Conservation (phyloP, 2,797 vertebrate species). For the Syndactyla subalaris region DNA sequence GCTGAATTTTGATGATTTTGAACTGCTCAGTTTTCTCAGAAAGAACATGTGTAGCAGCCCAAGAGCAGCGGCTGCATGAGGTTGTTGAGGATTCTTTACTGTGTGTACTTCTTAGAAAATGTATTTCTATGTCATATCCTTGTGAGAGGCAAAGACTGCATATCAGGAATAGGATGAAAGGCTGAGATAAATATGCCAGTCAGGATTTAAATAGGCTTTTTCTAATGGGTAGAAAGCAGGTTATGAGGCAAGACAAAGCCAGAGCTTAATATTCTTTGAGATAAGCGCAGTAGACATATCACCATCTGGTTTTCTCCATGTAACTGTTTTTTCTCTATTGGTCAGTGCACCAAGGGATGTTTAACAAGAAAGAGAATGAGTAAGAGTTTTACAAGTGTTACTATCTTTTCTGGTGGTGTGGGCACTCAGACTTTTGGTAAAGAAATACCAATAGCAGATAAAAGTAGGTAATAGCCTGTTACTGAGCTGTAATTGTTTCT, state of each 20-base stretch:
- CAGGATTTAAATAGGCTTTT: slow-evolving; percentile 26
- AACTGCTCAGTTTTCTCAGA: not conserved
- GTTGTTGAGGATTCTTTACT: not conserved
- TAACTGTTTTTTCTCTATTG: not conserved
- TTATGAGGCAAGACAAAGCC: slow-evolving; percentile 34
- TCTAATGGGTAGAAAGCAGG: not conserved
- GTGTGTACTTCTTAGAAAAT: not conserved
- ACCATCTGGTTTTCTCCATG: not conserved
- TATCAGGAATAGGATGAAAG: not conserved
- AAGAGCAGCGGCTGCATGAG: accelerated
- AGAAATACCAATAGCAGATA: not conserved
- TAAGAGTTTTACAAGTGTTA: not conserved
- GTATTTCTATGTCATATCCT: not conserved
- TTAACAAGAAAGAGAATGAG: not conserved
- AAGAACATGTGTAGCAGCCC: accelerated
- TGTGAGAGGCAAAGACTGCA: not conserved
- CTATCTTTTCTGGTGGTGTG: not conserved
- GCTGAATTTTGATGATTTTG: not conserved
- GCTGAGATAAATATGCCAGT: not conserved
- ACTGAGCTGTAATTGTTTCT: not conserved
- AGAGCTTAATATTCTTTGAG: not conserved
- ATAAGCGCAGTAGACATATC: not conserved
- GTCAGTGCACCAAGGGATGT: not conserved
- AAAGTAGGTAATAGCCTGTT: not conserved
- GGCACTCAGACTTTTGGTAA: not conserved